Evolutionary conservation across 1,140 invertebrate species (phyloP), one percentile per base, ranked within the genome.

Genomic region (Hormaphis cornu): DNA sequence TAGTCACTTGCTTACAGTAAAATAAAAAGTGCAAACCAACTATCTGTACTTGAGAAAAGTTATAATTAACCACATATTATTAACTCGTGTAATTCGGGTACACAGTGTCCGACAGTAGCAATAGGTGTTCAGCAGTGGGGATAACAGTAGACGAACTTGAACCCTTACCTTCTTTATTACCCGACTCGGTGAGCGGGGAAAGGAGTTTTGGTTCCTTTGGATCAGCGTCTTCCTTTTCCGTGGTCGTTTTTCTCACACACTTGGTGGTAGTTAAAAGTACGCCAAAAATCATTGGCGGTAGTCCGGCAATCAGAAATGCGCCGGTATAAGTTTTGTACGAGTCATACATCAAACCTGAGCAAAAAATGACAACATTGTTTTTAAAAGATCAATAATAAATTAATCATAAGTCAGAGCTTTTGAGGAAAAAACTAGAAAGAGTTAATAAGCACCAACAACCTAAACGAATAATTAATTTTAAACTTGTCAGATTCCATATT

Each of bases 221-320:
- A 58, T 35, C 18, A 1, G 20, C 33, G 14, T 33, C 61, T 24
- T 50, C 61, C 16, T 10, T 5, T 44, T 46, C 35, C 37, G 44
- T 28, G 14, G 24, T 1, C 0, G 22, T 44, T 46, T 30, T 56
- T 10, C 16, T 59, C 22, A 86, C 81, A 72, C 78, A 86, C 52
- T 82, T 82, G 56, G 91, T 85, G 8, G 86, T 73, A 76, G 88
- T 90, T 83, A 95, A 86, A 2, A 88, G 77, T 1, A 87, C 76
- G 9, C 89, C 86, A 14, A 91, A 92, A 7, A 93, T 72, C 20
- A 95, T 82, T 1, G 92, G 91, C 3, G 92, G 91, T 48, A 91
- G 81, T 8, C 93, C 93, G 42, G 91, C 90, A 70, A 90, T 78
- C 28, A 91, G 79, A 73, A 95, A 90, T 1, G 91, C 87, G 30